phyloP scores from a whole-genome alignment of 2,888 invertebrate species.

The Agelastica alni region DNA sequence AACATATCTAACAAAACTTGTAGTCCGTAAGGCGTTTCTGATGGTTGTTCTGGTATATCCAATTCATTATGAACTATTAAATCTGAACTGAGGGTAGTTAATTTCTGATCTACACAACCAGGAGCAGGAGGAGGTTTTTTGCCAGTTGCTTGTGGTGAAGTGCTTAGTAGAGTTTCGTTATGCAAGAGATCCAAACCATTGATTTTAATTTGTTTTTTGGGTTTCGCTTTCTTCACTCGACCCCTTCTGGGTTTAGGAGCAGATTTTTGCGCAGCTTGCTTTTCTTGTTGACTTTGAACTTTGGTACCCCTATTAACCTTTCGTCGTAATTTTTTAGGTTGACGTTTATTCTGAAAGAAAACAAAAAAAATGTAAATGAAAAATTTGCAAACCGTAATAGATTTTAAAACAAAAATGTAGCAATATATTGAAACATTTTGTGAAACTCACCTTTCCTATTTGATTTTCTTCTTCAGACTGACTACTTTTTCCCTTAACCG shows the following conservation, averaged over 20 bases:
- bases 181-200: constrained; percentile 87
- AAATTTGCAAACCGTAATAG: neutral
- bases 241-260: constrained; percentile 60
- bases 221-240: constrained; percentile 64
- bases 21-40: constrained; percentile 81
- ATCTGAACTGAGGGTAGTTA: constrained; percentile 76
- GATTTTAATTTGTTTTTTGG: constrained; percentile 74
- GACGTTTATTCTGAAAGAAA: constrained; percentile 46
- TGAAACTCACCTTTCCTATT: constrained; percentile 47
- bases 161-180: constrained; percentile 86
- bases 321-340: constrained; percentile 56
- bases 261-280: constrained; percentile 47
- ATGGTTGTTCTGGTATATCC: constrained; percentile 78
- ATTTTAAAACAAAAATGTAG: neutral
- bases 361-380: constrained; percentile 9
- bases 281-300: constrained; percentile 42
- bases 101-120: constrained; percentile 88
- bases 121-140: constrained; percentile 84
- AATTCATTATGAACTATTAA: constrained; percentile 76
- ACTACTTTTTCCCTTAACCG: constrained; percentile 65
- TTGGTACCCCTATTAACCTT: constrained; percentile 60
- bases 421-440: neutral
- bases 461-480: constrained; percentile 64
- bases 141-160: constrained; percentile 73
- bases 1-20: constrained; percentile 87